A percentile compares a stretch with the other conserved stretches of the same genome.
Conservation (phyloP, 2,113 vertebrate genomes). For the Setophaga petechia region DNA sequence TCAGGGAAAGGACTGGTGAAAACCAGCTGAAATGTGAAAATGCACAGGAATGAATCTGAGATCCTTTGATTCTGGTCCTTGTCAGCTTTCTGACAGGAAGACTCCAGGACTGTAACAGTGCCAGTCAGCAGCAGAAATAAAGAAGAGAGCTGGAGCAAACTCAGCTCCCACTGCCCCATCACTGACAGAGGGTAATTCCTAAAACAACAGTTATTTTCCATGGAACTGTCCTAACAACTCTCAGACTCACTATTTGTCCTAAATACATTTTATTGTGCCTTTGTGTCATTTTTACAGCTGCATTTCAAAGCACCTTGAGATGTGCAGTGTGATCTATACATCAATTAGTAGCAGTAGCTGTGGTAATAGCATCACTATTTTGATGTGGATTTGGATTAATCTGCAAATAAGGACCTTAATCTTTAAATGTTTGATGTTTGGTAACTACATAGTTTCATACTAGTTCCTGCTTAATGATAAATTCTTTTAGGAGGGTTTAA, state of each 20-base stretch:
- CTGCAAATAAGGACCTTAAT: neutral
- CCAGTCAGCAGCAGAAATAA: neutral
- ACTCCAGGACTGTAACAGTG: neutral
- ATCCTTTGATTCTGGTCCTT: neutral
- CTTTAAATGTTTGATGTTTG: neutral
- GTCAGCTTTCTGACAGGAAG: neutral
- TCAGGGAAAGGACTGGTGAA: neutral
- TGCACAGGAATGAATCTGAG: neutral
- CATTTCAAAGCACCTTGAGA: constrained; percentile 21
- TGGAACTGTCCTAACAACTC: neutral
- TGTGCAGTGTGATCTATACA: neutral
- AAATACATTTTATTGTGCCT: neutral
- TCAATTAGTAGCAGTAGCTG: neutral
- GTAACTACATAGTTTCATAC: neutral
- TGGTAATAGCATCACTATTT: neutral
- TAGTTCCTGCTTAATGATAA: neutral
- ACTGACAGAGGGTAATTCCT: neutral
- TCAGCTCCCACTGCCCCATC: neutral
- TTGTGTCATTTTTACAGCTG: neutral
- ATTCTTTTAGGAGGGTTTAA: neutral
- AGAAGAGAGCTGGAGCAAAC: neutral
- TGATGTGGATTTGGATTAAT: neutral
- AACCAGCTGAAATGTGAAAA: neutral
- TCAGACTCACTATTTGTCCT: neutral
- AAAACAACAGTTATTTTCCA: neutral